A percentile compares a stretch with the other conserved stretches of the same genome.
These are phyloP conservation scores for Pectinophora gossypiella DNA, from an alignment of 1,140 invertebrate species.

Conservation along the genomic window DNA sequence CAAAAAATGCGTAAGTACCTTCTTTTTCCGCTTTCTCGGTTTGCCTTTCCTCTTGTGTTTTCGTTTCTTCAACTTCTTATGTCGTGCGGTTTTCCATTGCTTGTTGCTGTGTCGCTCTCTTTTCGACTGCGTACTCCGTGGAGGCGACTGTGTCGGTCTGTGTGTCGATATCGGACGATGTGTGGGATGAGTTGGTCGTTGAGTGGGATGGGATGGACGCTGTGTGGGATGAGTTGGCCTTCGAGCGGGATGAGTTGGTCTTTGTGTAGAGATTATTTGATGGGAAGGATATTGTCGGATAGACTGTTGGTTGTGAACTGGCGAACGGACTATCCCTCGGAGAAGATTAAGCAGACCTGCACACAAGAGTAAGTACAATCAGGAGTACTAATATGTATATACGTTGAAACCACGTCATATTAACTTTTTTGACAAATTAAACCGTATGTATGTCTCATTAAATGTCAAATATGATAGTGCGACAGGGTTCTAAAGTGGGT, in stretches of 20 bases:
- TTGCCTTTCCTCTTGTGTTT: conserved; percentile 28
- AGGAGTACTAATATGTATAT: too few species aligned
- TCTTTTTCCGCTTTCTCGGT: conserved; percentile 27
- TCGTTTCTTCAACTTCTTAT: conserved; percentile 13
- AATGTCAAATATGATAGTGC: too few species aligned
- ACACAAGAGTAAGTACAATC: too few species aligned
- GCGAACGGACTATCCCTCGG: too few species aligned
- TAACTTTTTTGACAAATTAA: too few species aligned
- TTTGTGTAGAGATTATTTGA: too few species aligned
- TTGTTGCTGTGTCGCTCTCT: not conserved
- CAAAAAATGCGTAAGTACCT: too few species aligned
- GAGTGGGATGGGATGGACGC: not conserved
- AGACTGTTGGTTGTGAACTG: too few species aligned
- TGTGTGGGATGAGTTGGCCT: not conserved
- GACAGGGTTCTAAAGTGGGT: too few species aligned
- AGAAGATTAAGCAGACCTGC: not conserved
- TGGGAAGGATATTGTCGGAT: too few species aligned
- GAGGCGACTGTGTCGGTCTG: not conserved
- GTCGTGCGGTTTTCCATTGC: not conserved
- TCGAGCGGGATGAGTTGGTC: not conserved
- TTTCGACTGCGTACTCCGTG: not conserved
- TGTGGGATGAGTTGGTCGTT: not conserved
- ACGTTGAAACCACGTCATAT: too few species aligned
- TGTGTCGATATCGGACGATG: not conserved
- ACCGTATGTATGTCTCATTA: too few species aligned